Conservation (phyloP, 2,888 invertebrate species). For the Parthenolecanium corni region DNA sequence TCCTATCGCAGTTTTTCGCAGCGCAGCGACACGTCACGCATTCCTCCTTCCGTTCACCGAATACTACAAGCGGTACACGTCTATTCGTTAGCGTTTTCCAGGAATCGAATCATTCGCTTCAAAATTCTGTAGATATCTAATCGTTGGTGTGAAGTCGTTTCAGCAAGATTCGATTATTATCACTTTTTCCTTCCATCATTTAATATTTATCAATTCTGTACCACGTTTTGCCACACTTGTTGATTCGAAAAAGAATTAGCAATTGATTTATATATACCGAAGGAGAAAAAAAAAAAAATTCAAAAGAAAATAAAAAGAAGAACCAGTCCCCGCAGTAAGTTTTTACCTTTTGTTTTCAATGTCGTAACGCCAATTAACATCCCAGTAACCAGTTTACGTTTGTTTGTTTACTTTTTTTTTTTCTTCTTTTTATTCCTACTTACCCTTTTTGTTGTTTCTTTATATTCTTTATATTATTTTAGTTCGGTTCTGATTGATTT, state of each 20-base stretch:
- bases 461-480: no score
- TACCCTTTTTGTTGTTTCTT: no score
- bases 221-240: conserved; percentile 22
- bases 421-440: not conserved
- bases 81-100: no score
- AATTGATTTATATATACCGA: conserved; percentile 22
- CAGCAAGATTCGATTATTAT: no score
- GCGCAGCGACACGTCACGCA: no score
- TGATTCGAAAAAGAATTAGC: conserved; percentile 13
- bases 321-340: conserved; percentile 14
- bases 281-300: not conserved
- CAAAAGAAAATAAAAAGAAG: not conserved
- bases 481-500: conserved; percentile 23
- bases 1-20: no score
- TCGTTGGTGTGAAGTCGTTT: no score
- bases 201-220: conserved; percentile 20
- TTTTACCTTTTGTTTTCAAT: conserved; percentile 26
- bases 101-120: no score
- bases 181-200: no score
- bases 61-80: no score
- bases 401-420: not conserved
- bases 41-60: no score
- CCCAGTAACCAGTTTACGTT: conserved; percentile 19
- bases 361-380: conserved; percentile 26
- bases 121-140: no score